phyloP scores from a whole-genome alignment of 1,140 invertebrate species.

The Psix sp. region DNA sequence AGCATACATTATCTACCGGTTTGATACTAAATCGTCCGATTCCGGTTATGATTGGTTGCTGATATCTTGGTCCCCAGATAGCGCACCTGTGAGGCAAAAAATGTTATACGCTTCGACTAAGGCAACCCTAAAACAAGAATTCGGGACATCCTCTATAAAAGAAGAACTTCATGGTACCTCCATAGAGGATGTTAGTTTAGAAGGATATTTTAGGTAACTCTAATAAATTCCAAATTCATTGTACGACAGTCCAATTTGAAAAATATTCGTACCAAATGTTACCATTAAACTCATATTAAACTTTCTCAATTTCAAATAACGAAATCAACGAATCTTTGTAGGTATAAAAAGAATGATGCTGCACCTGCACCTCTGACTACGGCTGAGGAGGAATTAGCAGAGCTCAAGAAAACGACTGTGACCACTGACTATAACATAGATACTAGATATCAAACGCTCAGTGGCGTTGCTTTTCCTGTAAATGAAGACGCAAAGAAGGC shows the following conservation, averaged over 20 bases:
- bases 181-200: constrained; percentile 88
- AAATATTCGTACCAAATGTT: too few species aligned
- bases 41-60: constrained; percentile 95
- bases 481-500: constrained; percentile 87
- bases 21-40: constrained; percentile 76
- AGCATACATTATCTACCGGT: constrained; percentile 93
- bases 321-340: too few species aligned
- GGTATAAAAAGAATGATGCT: constrained; percentile 84
- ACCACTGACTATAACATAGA: constrained; percentile 88
- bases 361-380: constrained; percentile 92
- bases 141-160: constrained; percentile 92
- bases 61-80: constrained; percentile 96
- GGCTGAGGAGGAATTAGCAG: constrained; percentile 91
- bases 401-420: constrained; percentile 86
- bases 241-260: too few species aligned
- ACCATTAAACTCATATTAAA: too few species aligned
- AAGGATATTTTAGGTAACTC: constrained; percentile 84
- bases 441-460: constrained; percentile 92
- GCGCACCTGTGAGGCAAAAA: constrained; percentile 92
- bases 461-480: constrained; percentile 95
- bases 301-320: too few species aligned
- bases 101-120: constrained; percentile 99
- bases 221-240: neutral
- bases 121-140: constrained; percentile 97
- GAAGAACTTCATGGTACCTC: constrained; percentile 93